A percentile compares a stretch with the other conserved stretches of the same genome.
Conservation (phyloP, 2,888 invertebrate species). For the Synergus itoensis region DNA sequence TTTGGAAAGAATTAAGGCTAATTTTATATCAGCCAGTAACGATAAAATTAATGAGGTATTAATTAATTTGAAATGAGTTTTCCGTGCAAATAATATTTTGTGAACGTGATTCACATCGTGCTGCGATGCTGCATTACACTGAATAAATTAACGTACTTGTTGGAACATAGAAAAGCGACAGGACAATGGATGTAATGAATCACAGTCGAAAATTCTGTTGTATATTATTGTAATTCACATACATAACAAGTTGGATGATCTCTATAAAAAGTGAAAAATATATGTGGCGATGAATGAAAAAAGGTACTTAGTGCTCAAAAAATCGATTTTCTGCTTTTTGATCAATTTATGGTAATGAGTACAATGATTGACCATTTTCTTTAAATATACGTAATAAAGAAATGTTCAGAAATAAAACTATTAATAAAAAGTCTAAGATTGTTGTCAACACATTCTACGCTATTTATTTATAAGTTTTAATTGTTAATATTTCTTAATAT, state of each 20-base stretch:
- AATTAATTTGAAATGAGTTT: conserved; percentile 27
- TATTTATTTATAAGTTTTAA: no score
- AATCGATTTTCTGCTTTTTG: no score
- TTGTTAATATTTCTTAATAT: no score
- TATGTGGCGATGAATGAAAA: not conserved
- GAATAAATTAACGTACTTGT: conserved; percentile 29
- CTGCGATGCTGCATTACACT: not conserved
- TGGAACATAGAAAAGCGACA: not conserved
- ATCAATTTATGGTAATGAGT: no score
- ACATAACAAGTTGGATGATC: not conserved
- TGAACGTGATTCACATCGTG: conserved; percentile 20
- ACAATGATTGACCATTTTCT: no score
- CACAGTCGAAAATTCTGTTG: not conserved
- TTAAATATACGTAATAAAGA: no score
- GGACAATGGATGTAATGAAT: conserved; percentile 15
- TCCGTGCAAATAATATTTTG: conserved; percentile 21
- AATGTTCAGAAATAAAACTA: no score
- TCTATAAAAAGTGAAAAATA: not conserved
- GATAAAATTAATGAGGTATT: conserved; percentile 21
- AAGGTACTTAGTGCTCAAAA: no score
- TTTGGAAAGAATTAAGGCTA: not conserved
- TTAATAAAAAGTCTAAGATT: no score
- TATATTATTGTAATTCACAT: not conserved
- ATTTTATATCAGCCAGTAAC: not conserved
- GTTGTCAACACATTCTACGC: no score